A percentile compares a stretch with the other conserved stretches of the same genome.
Conservation (phyloP, 2,888 invertebrate species). For the Lasioglossum malachurum region DNA sequence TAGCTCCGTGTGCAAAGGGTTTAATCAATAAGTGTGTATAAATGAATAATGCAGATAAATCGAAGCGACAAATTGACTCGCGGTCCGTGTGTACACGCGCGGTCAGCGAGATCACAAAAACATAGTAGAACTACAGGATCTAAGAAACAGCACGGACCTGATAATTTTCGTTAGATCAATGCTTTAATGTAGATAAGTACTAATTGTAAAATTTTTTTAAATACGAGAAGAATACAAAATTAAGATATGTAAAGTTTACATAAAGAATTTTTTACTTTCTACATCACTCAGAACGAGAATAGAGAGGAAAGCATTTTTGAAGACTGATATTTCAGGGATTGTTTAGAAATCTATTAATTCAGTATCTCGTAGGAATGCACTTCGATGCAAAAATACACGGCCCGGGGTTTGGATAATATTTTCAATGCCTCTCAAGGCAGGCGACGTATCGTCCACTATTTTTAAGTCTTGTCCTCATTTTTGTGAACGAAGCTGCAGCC, state of each 20-base stretch:
- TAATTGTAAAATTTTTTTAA: accelerated
- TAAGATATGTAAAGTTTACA: not conserved
- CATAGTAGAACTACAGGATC: no score
- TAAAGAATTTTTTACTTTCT: not conserved
- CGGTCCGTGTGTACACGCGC: no score
- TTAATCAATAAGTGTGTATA: not conserved
- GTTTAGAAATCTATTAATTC: conserved; percentile 19
- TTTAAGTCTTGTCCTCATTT: conserved; percentile 55
- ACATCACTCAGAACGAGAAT: not conserved
- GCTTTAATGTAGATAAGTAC: not conserved
- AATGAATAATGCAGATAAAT: no score
- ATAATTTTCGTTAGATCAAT: no score
- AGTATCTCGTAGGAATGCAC: conserved; percentile 9
- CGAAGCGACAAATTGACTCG: no score
- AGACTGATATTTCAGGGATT: conserved; percentile 41
- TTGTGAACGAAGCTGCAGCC: conserved; percentile 37
- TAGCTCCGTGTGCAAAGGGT: no score
- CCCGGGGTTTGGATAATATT: conserved; percentile 42
- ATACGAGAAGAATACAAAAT: not conserved
- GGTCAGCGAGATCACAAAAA: no score
- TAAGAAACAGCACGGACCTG: no score
- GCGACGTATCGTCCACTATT: conserved; percentile 48
- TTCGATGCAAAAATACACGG: conserved; percentile 38
- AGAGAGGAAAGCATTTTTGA: not conserved
- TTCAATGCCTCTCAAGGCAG: conserved; percentile 39